A percentile compares a stretch with the other conserved stretches of the same genome.
These are phyloP conservation scores for Astropecten irregularis DNA, from an alignment of 53 echinoderm and acorn worm species.

Conservation along the genomic window DNA sequence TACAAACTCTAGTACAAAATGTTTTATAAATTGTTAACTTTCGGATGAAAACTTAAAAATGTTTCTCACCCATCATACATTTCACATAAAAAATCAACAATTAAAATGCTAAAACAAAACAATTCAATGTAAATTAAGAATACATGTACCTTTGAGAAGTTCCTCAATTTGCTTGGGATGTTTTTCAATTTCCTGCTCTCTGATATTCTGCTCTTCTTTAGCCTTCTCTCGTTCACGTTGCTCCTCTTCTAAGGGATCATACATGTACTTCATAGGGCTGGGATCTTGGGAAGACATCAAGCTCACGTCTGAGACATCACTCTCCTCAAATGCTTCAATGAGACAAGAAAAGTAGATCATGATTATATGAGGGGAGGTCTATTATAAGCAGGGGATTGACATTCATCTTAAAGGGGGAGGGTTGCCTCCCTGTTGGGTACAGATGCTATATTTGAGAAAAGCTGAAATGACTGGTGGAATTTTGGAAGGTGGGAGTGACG, in stretches of 20 bases:
- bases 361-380: not conserved
- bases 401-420: too few species aligned
- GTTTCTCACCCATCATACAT: too few species aligned
- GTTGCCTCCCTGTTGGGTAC: too few species aligned
- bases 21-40: too few species aligned
- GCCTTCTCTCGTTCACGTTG: slow-evolving; percentile 23
- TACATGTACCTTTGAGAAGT: slow-evolving; percentile 77
- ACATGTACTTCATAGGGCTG: slow-evolving; percentile 52
- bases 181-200: slow-evolving; percentile 51
- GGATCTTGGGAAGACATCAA: not conserved
- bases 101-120: too few species aligned
- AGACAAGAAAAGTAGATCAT: not conserved
- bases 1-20: too few species aligned
- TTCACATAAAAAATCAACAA: too few species aligned
- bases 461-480: too few species aligned
- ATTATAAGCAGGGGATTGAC: not conserved
- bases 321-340: slow-evolving; percentile 9
- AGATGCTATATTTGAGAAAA: too few species aligned
- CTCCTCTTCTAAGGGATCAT: slow-evolving; percentile 60
- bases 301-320: not conserved
- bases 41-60: too few species aligned
- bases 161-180: slow-evolving; percentile 66
- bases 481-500: too few species aligned
- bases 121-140: too few species aligned
- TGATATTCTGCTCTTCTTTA: not conserved